Conservation (phyloP, 2,888 invertebrate genomes). For the Apamea monoglypha region DNA sequence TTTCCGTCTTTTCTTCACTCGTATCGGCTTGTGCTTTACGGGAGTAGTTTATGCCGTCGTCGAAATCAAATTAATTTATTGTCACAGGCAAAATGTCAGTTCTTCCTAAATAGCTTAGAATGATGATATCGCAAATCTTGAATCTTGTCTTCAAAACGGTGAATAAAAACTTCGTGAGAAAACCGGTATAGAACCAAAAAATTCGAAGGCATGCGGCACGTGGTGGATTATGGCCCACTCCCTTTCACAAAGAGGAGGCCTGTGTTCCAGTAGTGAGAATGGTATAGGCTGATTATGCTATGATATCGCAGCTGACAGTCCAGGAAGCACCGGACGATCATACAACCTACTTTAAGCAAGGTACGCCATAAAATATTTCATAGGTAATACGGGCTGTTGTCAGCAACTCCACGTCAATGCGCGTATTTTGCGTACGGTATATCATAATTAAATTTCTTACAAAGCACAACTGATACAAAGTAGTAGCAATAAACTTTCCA, state of each 20-base stretch:
- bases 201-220: too few species aligned
- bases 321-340: background rate
- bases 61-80: background rate
- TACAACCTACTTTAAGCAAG: background rate
- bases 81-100: background rate
- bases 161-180: too few species aligned
- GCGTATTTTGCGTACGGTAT: background rate
- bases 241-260: too few species aligned
- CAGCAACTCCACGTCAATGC: too few species aligned
- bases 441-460: background rate
- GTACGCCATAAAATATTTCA: background rate
- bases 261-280: too few species aligned
- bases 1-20: background rate
- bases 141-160: too few species aligned
- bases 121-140: background rate
- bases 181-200: too few species aligned
- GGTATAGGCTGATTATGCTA: too few species aligned
- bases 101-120: background rate
- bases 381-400: too few species aligned
- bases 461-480: slow-evolving; percentile 9
- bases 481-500: slow-evolving; percentile 16
- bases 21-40: background rate
- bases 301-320: background rate
- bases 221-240: too few species aligned
- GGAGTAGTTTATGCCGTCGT: background rate